Base-by-base conservation (phyloP, 1,140 invertebrate species). In the Drosophila ironensis region DNA sequence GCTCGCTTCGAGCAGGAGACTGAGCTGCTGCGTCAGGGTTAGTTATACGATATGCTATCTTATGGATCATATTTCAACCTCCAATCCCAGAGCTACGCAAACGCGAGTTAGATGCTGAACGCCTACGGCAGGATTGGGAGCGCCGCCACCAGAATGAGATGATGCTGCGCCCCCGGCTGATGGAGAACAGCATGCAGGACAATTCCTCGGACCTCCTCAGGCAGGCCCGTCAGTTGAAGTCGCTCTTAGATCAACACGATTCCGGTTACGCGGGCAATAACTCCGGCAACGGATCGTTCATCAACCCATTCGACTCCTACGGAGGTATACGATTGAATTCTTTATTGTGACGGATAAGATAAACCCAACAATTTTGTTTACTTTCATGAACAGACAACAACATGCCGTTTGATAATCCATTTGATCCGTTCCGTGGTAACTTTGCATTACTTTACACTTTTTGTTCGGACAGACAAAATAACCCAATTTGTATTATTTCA, bases 1-100 rank as follows among this genome's bases (percentile, higher is more conserved):
- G 96, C 97, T 4, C 94, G 95, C 84, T 96, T 96, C 90, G 97
- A 98, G 89, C 96, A 97, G 86, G 96, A 98, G 89, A 97, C 96
- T 27, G 96, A 97, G 90, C 91, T 97, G 61, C 91, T 98, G 7
- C 92, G 96, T 82, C 95, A 97, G 92, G 95, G 95, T 96, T 89
- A 92, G 73, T 86, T 60, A n/a, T n/a, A n/a, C n/a, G n/a, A n/a
- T n/a, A n/a, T n/a, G n/a, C n/a, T n/a, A n/a, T n/a, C n/a, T n/a
- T n/a, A n/a, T n/a, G n/a, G n/a, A n/a, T n/a, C n/a, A n/a, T n/a
- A n/a, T n/a, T 8, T 52, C 41, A 53, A n/a, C 28, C 1, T 9
- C 8, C 33, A 12, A 51, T 69, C 6, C 0, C 89, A 95, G 95
- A 97, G 91, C 90, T 98, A 64, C 92, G 96, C 19, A 93, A 95